Conservation (phyloP, 2,888 invertebrate genomes). For the Napeogenes inachia region DNA sequence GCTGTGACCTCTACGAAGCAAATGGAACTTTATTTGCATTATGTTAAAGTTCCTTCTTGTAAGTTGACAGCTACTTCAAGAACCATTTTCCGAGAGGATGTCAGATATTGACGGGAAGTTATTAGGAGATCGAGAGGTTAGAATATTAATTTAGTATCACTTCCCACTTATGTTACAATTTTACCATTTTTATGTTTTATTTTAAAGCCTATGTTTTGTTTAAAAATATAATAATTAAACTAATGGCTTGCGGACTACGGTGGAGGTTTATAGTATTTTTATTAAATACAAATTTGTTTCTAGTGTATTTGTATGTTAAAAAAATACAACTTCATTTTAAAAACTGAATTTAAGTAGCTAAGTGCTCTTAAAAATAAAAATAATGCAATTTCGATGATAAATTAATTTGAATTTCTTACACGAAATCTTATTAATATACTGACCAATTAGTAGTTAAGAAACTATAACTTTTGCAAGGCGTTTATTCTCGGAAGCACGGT, state of each 20-base stretch:
- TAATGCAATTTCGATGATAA: too few species aligned
- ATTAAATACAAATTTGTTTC: background rate
- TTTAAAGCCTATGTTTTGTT: too few species aligned
- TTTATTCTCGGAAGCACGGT: conserved; percentile 27
- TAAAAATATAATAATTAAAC: background rate
- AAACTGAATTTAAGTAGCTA: too few species aligned
- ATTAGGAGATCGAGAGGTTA: conserved; percentile 34
- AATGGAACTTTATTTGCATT: conserved; percentile 44
- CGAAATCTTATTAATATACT: background rate
- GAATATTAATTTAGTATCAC: conserved; percentile 28
- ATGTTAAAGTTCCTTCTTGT: conserved; percentile 32
- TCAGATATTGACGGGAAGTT: conserved; percentile 40
- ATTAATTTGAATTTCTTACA: too few species aligned
- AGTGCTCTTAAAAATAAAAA: too few species aligned
- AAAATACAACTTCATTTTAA: too few species aligned
- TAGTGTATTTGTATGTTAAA: too few species aligned
- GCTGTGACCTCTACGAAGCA: conserved; percentile 36
- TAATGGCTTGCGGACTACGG: background rate
- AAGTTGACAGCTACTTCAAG: conserved; percentile 19
- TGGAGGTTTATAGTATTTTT: background rate
- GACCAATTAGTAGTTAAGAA: conserved; percentile 2
- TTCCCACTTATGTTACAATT: conserved; percentile 5
- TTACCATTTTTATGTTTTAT: conserved; percentile 9
- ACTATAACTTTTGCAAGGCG: conserved; percentile 18
- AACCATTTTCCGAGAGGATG: conserved; percentile 35